Percentiles rank a stretch among this genome's conserved stretches.
These are phyloP conservation scores for Columba guinea DNA, from an alignment of 2,797 vertebrate species.

Conservation along the genomic window DNA sequence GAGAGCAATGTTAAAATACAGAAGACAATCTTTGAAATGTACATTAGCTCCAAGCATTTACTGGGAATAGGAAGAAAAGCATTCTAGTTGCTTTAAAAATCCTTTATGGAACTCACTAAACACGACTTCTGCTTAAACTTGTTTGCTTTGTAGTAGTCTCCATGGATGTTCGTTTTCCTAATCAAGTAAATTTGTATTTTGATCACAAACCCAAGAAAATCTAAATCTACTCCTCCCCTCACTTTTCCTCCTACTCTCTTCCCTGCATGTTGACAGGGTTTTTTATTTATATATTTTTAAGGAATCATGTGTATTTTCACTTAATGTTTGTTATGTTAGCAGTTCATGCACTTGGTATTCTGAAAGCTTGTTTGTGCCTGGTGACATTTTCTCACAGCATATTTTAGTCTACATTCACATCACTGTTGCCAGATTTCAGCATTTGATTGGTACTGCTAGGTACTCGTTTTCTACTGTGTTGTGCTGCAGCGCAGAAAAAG, in stretches of 20 bases:
- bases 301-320: not conserved
- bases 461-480: not conserved
- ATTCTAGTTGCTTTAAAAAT: not conserved
- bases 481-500: not conserved
- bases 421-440: not conserved
- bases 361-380: not conserved
- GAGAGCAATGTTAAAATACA: not conserved
- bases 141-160: not conserved
- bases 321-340: not conserved
- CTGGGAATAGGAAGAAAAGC: not conserved
- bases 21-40: not conserved
- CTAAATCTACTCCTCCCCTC: not conserved
- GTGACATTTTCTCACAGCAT: constrained; percentile 3
- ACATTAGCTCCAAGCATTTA: not conserved
- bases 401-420: not conserved
- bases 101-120: not conserved
- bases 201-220: not conserved
- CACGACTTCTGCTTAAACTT: not conserved
- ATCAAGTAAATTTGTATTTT: not conserved
- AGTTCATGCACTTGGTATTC: not conserved
- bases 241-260: not conserved
- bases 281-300: not conserved
- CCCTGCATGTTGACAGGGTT: not conserved
- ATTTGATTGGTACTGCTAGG: not conserved
- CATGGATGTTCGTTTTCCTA: not conserved